Percentiles rank a stretch among this genome's conserved stretches.
These are phyloP conservation scores for Bombus sylvicola DNA, from an alignment of 1,140 invertebrate species.

Conservation along the genomic window DNA sequence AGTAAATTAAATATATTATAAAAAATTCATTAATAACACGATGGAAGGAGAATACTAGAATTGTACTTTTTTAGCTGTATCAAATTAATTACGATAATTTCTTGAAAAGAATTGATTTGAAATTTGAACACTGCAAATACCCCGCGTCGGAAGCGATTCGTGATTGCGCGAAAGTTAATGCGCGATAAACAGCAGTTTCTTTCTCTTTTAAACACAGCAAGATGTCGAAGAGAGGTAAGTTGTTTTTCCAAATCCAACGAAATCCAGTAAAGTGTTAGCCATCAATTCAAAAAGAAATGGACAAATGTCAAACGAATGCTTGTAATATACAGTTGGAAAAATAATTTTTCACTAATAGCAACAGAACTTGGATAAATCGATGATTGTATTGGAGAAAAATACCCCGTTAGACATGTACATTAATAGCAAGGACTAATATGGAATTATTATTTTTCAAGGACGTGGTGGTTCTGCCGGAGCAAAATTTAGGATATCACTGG, in stretches of 20 bases:
- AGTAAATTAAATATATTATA: neutral
- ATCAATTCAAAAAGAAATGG: slow-evolving; percentile 24
- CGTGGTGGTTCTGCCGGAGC: slow-evolving; percentile 99
- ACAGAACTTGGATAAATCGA: slow-evolving; percentile 42
- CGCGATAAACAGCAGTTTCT: slow-evolving; percentile 44
- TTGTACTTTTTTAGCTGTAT: neutral
- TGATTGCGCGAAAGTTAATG: slow-evolving; percentile 45
- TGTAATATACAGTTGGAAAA: neutral
- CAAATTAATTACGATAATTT: neutral
- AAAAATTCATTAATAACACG: neutral
- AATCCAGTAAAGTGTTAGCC: slow-evolving; percentile 65
- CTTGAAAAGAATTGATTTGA: neutral
- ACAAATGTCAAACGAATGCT: neutral
- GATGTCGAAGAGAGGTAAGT: slow-evolving; percentile 85
- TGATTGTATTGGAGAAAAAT: neutral
- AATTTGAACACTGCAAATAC: neutral
- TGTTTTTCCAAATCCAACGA: slow-evolving; percentile 12
- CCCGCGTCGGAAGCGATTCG: slow-evolving; percentile 37
- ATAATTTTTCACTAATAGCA: slow-evolving; percentile 59
- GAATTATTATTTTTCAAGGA: slow-evolving; percentile 88
- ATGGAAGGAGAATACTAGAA: neutral
- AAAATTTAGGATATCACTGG: slow-evolving; percentile 99
- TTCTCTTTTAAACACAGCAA: slow-evolving; percentile 78
- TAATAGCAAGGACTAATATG: slow-evolving; percentile 35
- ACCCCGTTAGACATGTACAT: slow-evolving; percentile 6